Conservation (phyloP, 2,113 vertebrate genomes). For the Calypte anna region DNA sequence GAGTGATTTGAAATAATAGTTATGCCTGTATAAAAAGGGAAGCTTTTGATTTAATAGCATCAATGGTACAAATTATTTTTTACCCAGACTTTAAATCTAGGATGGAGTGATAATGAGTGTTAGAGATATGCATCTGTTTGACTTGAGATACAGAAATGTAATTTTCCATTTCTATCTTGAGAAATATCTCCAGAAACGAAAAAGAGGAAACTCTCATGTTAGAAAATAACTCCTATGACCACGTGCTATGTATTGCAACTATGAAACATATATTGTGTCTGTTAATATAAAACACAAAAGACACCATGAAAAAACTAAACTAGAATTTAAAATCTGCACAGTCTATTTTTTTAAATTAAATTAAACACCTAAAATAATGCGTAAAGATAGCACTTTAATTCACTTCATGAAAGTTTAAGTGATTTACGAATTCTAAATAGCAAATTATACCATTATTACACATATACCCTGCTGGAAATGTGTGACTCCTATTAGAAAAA, state of each 20-base stretch:
- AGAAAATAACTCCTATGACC: neutral
- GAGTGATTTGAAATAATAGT: neutral
- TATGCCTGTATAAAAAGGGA: neutral
- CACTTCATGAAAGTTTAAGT: neutral
- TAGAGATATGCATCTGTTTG: neutral
- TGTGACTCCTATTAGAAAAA: neutral
- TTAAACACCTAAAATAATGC: neutral
- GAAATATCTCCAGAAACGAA: neutral
- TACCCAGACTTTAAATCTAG: neutral
- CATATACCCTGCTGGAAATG: neutral
- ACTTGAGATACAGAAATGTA: neutral
- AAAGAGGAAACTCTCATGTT: neutral
- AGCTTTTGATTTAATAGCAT: neutral
- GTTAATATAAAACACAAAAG: neutral
- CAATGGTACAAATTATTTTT: neutral
- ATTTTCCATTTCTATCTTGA: neutral
- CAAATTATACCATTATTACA: neutral
- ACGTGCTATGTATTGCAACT: neutral
- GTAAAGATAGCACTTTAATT: neutral
- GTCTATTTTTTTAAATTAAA: neutral
- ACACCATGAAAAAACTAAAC: neutral
- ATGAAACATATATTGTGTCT: neutral
- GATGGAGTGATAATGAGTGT: neutral
- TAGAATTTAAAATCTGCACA: neutral
- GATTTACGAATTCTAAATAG: neutral